These are phyloP conservation scores for Xanthorhoe designata DNA, from an alignment of 2,888 invertebrate species.

Conservation along the genomic window DNA sequence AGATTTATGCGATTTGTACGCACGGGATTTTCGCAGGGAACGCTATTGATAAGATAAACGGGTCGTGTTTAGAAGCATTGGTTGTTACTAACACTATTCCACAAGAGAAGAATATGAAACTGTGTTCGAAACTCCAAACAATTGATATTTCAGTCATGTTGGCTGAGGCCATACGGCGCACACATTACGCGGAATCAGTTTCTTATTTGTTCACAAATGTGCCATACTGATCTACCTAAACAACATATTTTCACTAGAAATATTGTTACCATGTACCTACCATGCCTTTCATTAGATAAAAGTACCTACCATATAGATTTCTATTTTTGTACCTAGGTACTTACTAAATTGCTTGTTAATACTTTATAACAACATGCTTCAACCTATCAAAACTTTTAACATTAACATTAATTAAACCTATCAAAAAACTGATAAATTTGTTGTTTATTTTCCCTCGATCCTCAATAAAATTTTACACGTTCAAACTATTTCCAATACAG, in stretches of 20 bases:
- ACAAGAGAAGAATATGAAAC: conserved; percentile 94
- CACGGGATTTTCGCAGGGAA: conserved; percentile 97
- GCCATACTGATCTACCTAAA: conserved; percentile 90
- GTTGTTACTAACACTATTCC: conserved; percentile 97
- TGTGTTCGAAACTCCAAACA: conserved; percentile 91
- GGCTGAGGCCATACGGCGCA: conserved; percentile 98
- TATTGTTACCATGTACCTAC: not conserved
- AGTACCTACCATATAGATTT: no score
- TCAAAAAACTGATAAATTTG: no score
- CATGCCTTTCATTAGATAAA: not conserved
- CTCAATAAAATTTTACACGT: no score
- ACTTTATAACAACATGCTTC: not conserved
- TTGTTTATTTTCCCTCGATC: not conserved
- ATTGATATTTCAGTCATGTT: conserved; percentile 99
- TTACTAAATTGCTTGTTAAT: not conserved
- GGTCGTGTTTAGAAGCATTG: conserved; percentile 94
- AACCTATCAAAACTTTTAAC: no score
- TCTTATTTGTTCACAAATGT: conserved; percentile 99
- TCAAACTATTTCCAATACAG: no score
- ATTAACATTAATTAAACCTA: no score
- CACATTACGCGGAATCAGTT: conserved; percentile 99
- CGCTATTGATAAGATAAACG: conserved; percentile 94
- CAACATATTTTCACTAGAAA: not conserved
- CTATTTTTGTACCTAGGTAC: not conserved
- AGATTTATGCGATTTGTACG: conserved; percentile 94